Percentiles rank a stretch among this genome's conserved stretches.
Evolutionary conservation across 53 echinoderm and acorn worm species (phyloP).

Genomic region (Astropecten irregularis): DNA sequence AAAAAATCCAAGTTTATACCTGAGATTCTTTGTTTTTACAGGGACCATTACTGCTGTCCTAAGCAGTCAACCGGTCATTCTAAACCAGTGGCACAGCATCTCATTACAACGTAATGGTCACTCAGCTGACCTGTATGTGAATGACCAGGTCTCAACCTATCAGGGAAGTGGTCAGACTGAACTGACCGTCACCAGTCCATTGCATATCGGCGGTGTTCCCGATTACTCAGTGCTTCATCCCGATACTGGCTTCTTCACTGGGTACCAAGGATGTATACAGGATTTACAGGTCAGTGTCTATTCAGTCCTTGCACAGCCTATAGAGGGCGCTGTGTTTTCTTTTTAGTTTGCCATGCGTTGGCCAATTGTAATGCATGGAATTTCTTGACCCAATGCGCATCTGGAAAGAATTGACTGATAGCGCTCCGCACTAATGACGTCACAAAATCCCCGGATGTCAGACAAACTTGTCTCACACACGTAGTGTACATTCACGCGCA

Average conservation of each 20-base stretch:
- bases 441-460: too few species aligned
- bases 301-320: background rate
- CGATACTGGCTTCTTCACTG: constrained; percentile 69
- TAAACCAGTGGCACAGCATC: constrained; percentile 78
- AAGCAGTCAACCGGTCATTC: constrained; percentile 62
- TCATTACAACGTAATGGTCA: constrained; percentile 67
- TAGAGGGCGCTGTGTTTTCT: background rate
- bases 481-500: too few species aligned
- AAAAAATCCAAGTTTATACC: too few species aligned
- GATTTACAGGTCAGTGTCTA: constrained; percentile 67
- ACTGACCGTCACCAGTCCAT: constrained; percentile 57
- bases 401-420: too few species aligned
- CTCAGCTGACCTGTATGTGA: constrained; percentile 74
- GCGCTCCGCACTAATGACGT: too few species aligned
- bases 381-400: too few species aligned
- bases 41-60: constrained; percentile 61
- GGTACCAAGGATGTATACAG: constrained; percentile 83
- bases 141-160: constrained; percentile 48
- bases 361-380: too few species aligned
- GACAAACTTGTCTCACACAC: too few species aligned
- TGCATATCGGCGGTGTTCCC: constrained; percentile 82
- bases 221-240: constrained; percentile 45
- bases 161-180: constrained; percentile 70
- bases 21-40: too few species aligned
- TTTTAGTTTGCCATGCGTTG: too few species aligned